phyloP scores from a whole-genome alignment of 1,140 invertebrate genomes.

The Oreohelix idahoensis region DNA sequence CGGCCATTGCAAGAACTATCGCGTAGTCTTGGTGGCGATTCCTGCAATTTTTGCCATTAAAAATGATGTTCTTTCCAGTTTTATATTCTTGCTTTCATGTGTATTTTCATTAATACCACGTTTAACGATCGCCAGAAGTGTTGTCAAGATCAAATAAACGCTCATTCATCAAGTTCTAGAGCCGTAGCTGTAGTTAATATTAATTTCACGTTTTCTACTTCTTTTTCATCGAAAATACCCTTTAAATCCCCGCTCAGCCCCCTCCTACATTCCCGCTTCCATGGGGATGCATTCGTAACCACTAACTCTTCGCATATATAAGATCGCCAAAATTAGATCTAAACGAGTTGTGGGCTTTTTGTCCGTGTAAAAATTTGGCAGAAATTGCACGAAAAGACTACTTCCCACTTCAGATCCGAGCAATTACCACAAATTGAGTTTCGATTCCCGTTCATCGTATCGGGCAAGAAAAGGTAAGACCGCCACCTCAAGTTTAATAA shows the following conservation, averaged over 20 bases:
- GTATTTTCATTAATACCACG: neutral
- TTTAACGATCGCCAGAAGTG: neutral
- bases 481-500: neutral
- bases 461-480: neutral
- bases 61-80: no score
- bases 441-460: neutral
- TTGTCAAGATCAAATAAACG: neutral
- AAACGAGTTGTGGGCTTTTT: neutral
- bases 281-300: neutral
- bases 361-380: neutral
- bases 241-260: neutral
- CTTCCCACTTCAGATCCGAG: neutral
- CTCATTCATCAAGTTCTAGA: neutral
- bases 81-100: no score
- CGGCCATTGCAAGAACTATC: no score
- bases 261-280: neutral
- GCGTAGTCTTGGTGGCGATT: no score
- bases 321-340: neutral
- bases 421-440: slow-evolving; percentile 13
- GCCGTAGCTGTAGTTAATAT: neutral
- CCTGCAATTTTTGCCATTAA: no score
- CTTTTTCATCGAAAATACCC: neutral
- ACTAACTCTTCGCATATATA: neutral
- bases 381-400: slow-evolving; percentile 6
- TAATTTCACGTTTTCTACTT: neutral